phyloP scores from a whole-genome alignment of 2,888 invertebrate genomes.

The Odontothrips loti region DNA sequence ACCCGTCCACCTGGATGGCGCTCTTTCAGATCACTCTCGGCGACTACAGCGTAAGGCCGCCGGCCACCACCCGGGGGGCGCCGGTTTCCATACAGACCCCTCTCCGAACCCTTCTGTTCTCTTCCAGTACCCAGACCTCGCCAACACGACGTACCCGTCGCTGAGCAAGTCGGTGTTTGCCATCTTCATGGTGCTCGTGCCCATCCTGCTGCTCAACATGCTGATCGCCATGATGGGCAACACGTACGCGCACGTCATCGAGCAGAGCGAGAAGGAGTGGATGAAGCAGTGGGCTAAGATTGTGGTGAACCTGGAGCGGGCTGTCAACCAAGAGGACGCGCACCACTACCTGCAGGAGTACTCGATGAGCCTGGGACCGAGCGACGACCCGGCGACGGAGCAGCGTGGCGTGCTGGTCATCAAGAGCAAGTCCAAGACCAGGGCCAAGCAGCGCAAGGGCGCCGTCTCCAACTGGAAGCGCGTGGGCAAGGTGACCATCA shows the following conservation, averaged over 20 bases:
- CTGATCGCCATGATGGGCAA: slow-evolving; percentile 99
- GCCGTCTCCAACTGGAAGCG: slow-evolving; percentile 97
- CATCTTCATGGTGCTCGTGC: slow-evolving; percentile 96
- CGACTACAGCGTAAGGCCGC: slow-evolving; percentile 82
- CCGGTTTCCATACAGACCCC: too few species aligned
- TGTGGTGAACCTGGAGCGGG: slow-evolving; percentile 91
- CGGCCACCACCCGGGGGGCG: not conserved
- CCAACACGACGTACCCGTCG: slow-evolving; percentile 83
- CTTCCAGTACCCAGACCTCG: slow-evolving; percentile 83
- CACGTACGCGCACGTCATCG: slow-evolving; percentile 96
- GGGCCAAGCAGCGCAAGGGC: slow-evolving; percentile 92
- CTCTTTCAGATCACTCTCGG: slow-evolving; percentile 96
- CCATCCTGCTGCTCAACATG: slow-evolving; percentile 93
- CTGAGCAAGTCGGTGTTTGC: slow-evolving; percentile 95
- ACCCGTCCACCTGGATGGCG: slow-evolving; percentile 94
- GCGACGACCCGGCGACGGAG: slow-evolving; percentile 77
- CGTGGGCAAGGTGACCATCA: slow-evolving; percentile 82
- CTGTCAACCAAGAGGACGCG: slow-evolving; percentile 84
- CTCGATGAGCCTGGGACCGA: slow-evolving; percentile 84
- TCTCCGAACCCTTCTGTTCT: not conserved
- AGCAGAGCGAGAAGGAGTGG: slow-evolving; percentile 98
- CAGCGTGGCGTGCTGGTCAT: slow-evolving; percentile 96
- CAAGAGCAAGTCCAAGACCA: slow-evolving; percentile 92
- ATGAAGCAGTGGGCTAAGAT: slow-evolving; percentile 99
- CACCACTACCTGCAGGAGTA: slow-evolving; percentile 91